phyloP scores from a whole-genome alignment of 2,113 vertebrate species.

The Lagenorhynchus albirostris region DNA sequence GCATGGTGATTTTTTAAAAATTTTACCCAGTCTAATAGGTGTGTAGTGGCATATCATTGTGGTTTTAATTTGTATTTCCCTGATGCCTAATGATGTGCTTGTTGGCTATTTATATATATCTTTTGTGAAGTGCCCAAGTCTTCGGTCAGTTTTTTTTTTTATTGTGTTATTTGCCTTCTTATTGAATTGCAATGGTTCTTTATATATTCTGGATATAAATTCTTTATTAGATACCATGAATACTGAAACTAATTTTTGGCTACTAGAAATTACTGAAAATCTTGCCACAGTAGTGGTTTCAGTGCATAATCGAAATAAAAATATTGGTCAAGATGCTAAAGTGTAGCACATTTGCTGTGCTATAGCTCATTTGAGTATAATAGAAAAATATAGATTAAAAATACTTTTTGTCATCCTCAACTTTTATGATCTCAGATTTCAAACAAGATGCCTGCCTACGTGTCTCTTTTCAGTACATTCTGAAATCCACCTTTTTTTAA shows the following conservation, averaged over 20 bases:
- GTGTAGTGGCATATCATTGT: not conserved
- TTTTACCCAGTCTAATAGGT: not conserved
- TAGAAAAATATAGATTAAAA: conserved; percentile 36
- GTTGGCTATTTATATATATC: no score
- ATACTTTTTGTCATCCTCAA: conserved; percentile 12
- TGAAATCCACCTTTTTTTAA: not conserved
- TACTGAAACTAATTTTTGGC: not conserved
- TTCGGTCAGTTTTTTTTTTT: not conserved
- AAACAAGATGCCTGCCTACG: not conserved
- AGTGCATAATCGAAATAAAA: not conserved
- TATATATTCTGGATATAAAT: not conserved
- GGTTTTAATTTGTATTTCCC: no score
- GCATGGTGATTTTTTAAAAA: not conserved
- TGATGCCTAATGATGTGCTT: no score
- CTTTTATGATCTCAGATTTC: conserved; percentile 10
- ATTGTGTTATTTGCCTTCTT: not conserved
- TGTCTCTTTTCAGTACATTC: not conserved
- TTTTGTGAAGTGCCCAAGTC: no score
- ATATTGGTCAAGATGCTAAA: not conserved
- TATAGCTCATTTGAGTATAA: not conserved
- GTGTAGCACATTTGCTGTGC: not conserved
- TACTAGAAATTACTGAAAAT: not conserved
- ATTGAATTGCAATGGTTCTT: not conserved
- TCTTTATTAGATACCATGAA: not conserved
- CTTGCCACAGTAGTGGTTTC: not conserved